Evolutionary conservation across 2,797 vertebrate genomes (phyloP).

Genomic region (Acrossocheilus fasciatus): DNA sequence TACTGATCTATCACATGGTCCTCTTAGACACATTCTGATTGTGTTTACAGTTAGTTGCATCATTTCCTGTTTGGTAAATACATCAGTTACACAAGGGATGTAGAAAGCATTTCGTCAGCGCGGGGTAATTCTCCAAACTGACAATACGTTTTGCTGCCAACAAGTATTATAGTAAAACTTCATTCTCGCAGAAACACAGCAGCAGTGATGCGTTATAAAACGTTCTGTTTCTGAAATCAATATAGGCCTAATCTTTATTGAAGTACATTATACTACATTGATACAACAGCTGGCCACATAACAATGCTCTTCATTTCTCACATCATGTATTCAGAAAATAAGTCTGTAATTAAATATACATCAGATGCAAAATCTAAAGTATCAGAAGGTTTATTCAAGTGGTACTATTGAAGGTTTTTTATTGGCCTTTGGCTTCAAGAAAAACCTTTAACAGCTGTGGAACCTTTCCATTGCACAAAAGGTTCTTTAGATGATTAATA

Average conservation of each 20-base stretch:
- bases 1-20: slow-evolving; percentile 17
- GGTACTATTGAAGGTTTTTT: background rate
- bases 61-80: slow-evolving; percentile 44
- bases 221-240: background rate
- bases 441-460: background rate
- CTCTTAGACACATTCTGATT: slow-evolving; percentile 24
- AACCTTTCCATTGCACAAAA: background rate
- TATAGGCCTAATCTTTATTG: background rate
- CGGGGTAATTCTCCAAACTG: slow-evolving; percentile 13
- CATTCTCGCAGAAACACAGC: background rate
- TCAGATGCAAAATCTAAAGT: slow-evolving; percentile 13
- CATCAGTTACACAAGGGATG: slow-evolving; percentile 29
- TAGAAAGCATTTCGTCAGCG: background rate
- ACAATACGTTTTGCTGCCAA: slow-evolving; percentile 33
- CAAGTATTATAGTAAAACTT: background rate
- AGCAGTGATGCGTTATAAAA: background rate
- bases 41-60: slow-evolving; percentile 56
- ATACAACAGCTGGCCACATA: slow-evolving; percentile 11
- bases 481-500: background rate
- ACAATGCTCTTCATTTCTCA: slow-evolving; percentile 15
- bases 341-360: slow-evolving; percentile 30
- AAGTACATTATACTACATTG: slow-evolving; percentile 12
- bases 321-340: slow-evolving; percentile 6
- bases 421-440: background rate
- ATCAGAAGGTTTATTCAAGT: background rate